Conservation (phyloP, 2,797 vertebrate species). For the Galago senegalensis region DNA sequence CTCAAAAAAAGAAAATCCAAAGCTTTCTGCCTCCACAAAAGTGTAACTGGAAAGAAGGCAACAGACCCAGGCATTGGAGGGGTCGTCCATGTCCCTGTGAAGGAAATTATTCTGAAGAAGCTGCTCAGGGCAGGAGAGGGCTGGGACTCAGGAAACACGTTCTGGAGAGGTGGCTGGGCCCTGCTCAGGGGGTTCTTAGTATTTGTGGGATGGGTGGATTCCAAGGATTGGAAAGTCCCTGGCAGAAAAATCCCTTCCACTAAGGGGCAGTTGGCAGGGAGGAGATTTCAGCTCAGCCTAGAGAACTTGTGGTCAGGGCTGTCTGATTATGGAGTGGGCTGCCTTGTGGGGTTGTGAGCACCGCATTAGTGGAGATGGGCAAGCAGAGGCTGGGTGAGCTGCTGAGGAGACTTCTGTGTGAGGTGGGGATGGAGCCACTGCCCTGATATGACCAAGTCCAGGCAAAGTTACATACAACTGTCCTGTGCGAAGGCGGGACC, state of each 20-base stretch:
- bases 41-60: neutral
- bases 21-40: neutral
- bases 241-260: conserved; percentile 36
- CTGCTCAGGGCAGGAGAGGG: neutral
- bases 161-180: neutral
- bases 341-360: neutral
- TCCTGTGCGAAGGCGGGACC: neutral
- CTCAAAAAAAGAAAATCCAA: neutral
- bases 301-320: neutral
- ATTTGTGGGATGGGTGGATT: conserved; percentile 43
- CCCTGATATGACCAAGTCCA: neutral
- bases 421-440: neutral
- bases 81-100: neutral
- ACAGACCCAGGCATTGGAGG: accelerated
- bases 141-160: neutral
- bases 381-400: neutral
- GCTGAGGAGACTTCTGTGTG: neutral
- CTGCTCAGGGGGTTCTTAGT: neutral
- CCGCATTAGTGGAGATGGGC: neutral
- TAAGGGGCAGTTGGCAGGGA: conserved; percentile 26
- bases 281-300: neutral
- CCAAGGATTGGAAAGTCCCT: conserved; percentile 72
- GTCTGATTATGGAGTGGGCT: neutral
- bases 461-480: neutral
- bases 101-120: neutral